Conservation (phyloP, 2,888 invertebrate species). For the Folsomia candida region DNA sequence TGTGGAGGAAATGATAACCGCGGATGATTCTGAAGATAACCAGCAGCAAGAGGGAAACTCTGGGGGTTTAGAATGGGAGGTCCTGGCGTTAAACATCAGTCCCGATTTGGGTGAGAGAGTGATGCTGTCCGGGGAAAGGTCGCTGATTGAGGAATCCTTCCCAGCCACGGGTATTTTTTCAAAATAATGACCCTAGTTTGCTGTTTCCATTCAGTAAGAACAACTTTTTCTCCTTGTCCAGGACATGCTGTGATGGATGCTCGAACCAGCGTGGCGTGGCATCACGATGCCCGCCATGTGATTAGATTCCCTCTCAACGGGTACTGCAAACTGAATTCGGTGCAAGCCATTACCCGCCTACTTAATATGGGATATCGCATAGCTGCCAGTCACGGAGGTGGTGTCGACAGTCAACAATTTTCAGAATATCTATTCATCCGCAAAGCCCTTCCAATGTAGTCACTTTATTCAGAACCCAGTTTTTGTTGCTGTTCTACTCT, state of each 20-base stretch:
- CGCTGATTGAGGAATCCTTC: conserved; percentile 68
- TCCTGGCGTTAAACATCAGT: conserved; percentile 74
- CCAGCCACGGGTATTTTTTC: conserved; percentile 54
- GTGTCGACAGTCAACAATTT: conserved; percentile 85
- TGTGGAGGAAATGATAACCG: conserved; percentile 32
- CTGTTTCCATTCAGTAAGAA: too few relatives aligned
- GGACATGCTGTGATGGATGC: conserved; percentile 75
- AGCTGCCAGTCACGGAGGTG: conserved; percentile 79
- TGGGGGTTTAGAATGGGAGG: conserved; percentile 61
- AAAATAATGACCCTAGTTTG: background rate
- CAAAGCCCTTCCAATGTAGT: conserved; percentile 53
- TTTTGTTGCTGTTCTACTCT: too few relatives aligned
- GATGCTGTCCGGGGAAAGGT: conserved; percentile 76
- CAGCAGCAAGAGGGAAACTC: conserved; percentile 22
- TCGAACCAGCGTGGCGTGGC: conserved; percentile 73
- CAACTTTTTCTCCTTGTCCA: too few relatives aligned
- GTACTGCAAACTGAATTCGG: conserved; percentile 84
- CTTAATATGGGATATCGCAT: conserved; percentile 75
- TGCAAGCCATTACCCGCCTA: conserved; percentile 78
- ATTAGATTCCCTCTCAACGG: conserved; percentile 83
- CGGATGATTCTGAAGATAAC: conserved; percentile 25
- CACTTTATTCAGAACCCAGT: background rate
- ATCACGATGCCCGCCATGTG: conserved; percentile 73
- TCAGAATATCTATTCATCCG: conserved; percentile 81
- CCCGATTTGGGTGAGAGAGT: conserved; percentile 78